Evolutionary conservation across 2,113 vertebrate species (phyloP).

Genomic region (Megaleporinus macrocephalus): DNA sequence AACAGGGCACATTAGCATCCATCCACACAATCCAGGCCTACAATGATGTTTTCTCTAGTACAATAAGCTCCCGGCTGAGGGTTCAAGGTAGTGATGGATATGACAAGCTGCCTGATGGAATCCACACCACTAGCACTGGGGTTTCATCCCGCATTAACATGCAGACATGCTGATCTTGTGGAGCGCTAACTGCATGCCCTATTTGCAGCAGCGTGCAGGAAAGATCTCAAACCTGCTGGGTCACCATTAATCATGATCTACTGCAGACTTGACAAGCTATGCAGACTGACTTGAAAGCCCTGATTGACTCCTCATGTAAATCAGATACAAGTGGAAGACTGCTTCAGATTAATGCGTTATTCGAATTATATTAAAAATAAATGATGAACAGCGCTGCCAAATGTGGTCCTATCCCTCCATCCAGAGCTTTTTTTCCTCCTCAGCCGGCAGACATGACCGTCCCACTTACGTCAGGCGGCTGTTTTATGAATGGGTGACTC

Average conservation of each 20-base stretch:
- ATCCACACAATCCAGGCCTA: too few relatives aligned
- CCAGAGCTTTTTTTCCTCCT: background rate
- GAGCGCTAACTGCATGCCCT: background rate
- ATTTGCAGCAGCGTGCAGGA: background rate
- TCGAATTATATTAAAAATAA: background rate
- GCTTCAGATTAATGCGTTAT: too few relatives aligned
- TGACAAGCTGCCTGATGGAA: background rate
- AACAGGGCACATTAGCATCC: too few relatives aligned
- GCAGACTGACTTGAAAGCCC: background rate
- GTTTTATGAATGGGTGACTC: slow-evolving; percentile 60
- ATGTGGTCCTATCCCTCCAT: slow-evolving; percentile 18
- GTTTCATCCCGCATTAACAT: background rate
- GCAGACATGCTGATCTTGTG: background rate
- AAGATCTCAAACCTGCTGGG: background rate
- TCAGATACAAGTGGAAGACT: background rate
- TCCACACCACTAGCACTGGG: background rate
- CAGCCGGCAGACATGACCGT: slow-evolving; percentile 25
- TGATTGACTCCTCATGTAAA: background rate
- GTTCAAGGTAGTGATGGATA: background rate
- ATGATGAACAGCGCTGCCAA: background rate
- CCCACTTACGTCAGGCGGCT: slow-evolving; percentile 34
- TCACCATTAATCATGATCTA: background rate
- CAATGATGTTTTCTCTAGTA: background rate
- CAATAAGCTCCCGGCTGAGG: background rate
- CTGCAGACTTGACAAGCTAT: background rate